Base-by-base conservation (phyloP, 2,888 invertebrate species). In the Linnaemya vulpina region DNA sequence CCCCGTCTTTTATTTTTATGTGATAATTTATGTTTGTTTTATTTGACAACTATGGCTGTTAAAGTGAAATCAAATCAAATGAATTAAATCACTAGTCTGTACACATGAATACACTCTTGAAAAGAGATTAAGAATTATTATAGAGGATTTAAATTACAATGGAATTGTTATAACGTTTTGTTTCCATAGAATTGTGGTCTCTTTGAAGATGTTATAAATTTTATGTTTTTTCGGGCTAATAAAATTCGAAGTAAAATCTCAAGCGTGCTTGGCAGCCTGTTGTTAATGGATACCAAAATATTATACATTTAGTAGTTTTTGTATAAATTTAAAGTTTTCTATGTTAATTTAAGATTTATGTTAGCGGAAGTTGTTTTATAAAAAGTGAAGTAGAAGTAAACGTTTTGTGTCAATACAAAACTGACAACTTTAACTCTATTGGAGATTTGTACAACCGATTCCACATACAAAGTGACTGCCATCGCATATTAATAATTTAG, bases 21-120 rank as follows among this genome's bases (percentile, higher is more conserved):
- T 15, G 3, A 22, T 71, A 71, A 82, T 83, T 83, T 83, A 83
- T 83, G 60, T 30, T 30, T 30, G 5, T 38, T 83, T 73, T 73
- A 62, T 77, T 83, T 77, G 83, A 83, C 83, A 77, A 58, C 22
- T 58, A 55, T 65, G 63, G 70, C 71, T 58, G 55, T 77, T 58
- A 75, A 75, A 58, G 43, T 38, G 35, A 49, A 67, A 60, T 40
- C 53, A 68, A 53, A 20, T 53, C 35, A 60, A 40, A 30, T 17
- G 38, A 35, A 17, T 46, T 17, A 73, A 80, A 80, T 82, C 82
- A 77, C 71, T 77, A 77, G 76, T 63, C 62, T 53, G 46, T 46
- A 58, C 68, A 62, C 67, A 58, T 74, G 74, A 75, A n/a, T 49
- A 7, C 15, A 7, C 51, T 63, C 38, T 40, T 74, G 46, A 51